Percentiles rank a stretch among this genome's conserved stretches.
phyloP scores from a whole-genome alignment of 2,888 invertebrate genomes.

The Macrosoma leucophasiata region DNA sequence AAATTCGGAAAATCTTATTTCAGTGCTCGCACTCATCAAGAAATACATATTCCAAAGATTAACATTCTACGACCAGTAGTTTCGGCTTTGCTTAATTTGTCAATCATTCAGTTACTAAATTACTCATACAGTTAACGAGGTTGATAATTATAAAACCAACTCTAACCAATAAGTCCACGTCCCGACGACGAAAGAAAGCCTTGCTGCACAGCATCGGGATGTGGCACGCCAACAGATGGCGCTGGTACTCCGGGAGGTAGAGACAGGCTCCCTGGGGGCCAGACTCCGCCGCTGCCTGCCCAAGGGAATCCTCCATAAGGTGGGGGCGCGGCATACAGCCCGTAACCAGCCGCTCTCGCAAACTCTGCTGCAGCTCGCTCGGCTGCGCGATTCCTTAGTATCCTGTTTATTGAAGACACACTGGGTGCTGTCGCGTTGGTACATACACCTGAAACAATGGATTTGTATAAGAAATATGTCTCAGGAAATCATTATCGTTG shows the following conservation, averaged over 20 bases:
- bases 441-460: conserved; percentile 88
- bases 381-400: conserved; percentile 95
- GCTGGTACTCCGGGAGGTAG: conserved; percentile 67
- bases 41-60: no score
- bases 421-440: conserved; percentile 97
- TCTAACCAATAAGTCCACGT: conserved; percentile 56
- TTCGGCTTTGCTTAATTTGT: no score
- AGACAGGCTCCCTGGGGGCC: conserved; percentile 77
- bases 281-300: conserved; percentile 63
- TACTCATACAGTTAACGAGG: no score
- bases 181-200: conserved; percentile 56
- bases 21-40: no score
- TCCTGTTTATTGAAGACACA: conserved; percentile 97
- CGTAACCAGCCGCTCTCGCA: conserved; percentile 93
- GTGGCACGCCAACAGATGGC: conserved; percentile 56
- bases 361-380: conserved; percentile 97
- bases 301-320: conserved; percentile 78
- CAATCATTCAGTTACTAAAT: no score
- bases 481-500: no score
- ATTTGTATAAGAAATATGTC: no score
- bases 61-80: no score
- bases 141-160: no score
- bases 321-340: conserved; percentile 87
- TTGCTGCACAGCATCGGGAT: conserved; percentile 68
- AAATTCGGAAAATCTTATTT: no score